Evolutionary conservation across 2,113 vertebrate species (phyloP).

Genomic region (Elaphurus davidianus): DNA sequence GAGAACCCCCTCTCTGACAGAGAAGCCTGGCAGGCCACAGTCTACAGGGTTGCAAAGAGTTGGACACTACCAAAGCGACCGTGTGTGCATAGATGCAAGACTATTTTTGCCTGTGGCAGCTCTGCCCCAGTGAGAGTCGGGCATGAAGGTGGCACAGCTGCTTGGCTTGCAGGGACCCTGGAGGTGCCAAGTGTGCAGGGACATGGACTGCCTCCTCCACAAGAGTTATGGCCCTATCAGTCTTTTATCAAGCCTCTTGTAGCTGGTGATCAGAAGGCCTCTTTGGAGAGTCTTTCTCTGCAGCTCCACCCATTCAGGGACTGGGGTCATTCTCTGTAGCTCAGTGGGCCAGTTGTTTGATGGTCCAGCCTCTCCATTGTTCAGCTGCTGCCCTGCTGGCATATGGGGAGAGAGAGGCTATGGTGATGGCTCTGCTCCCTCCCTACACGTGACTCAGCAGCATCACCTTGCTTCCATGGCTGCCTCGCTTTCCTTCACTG

Average conservation of each 20-base stretch:
- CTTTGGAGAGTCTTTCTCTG: background rate
- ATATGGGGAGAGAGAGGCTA: background rate
- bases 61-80: rapidly evolving
- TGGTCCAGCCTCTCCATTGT: too few relatives aligned
- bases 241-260: background rate
- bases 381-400: too few relatives aligned
- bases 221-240: background rate
- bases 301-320: background rate
- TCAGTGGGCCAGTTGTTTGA: too few relatives aligned
- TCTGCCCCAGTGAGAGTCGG: background rate
- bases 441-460: background rate
- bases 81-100: background rate
- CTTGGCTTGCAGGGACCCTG: background rate
- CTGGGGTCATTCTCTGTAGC: background rate
- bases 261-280: background rate
- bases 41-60: background rate
- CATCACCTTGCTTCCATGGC: background rate
- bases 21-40: background rate
- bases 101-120: background rate
- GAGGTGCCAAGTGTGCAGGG: too few relatives aligned
- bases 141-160: background rate
- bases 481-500: too few relatives aligned
- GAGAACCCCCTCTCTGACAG: background rate
- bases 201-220: background rate
- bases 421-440: background rate